Evolutionary conservation across 2,797 vertebrate species (phyloP).

Genomic region (Helostoma temminkii): DNA sequence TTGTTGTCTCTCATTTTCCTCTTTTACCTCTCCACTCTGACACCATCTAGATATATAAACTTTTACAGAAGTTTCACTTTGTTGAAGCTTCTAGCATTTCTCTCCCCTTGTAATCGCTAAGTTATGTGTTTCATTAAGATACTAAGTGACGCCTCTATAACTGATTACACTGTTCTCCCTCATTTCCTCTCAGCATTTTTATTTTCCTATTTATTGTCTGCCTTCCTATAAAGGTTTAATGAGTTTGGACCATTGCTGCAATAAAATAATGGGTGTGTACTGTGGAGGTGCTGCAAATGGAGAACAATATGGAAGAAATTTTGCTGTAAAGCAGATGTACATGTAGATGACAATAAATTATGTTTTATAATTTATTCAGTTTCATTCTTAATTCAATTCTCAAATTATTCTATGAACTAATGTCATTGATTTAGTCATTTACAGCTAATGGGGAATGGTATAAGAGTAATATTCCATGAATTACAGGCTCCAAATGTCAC

Average conservation of each 20-base stretch:
- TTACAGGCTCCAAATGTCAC: not conserved
- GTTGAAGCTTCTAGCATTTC: not conserved
- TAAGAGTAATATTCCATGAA: constrained; percentile 12
- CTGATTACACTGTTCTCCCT: constrained; percentile 27
- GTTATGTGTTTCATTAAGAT: constrained; percentile 35
- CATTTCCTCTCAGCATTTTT: constrained; percentile 40
- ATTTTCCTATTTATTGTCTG: constrained; percentile 48
- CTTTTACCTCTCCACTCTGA: not conserved
- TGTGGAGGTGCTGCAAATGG: constrained; percentile 19
- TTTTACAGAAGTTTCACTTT: constrained; percentile 12
- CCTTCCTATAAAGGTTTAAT: constrained; percentile 50
- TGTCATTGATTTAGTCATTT: not conserved
- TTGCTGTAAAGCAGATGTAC: constrained; percentile 12
- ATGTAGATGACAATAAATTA: not conserved
- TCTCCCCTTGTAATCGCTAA: not conserved
- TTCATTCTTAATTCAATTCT: not conserved
- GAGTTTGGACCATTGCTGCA: constrained; percentile 32
- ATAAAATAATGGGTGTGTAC: constrained; percentile 28
- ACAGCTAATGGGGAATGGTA: not conserved
- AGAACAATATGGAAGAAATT: constrained; percentile 23
- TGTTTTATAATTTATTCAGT: not conserved
- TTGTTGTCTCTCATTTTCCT: not conserved
- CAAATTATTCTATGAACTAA: constrained; percentile 8
- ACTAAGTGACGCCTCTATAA: constrained; percentile 3
- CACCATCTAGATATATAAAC: not conserved